phyloP scores from a whole-genome alignment of 2,797 vertebrate species.

The Orestias chungarensis region DNA sequence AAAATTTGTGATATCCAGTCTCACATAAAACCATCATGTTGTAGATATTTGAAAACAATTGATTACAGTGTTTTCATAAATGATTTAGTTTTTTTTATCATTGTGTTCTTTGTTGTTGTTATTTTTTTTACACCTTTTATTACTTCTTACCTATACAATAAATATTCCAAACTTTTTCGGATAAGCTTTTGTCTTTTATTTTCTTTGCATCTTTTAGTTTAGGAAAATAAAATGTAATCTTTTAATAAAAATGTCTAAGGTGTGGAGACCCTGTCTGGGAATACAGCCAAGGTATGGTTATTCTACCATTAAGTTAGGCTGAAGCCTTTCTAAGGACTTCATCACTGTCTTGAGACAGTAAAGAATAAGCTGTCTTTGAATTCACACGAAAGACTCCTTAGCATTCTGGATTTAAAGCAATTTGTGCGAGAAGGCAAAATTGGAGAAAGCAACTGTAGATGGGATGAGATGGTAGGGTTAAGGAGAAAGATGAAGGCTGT shows the following conservation, averaged over 20 bases:
- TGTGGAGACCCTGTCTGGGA: no score
- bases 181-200: not conserved
- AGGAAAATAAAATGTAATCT: not conserved
- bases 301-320: not conserved
- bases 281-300: no score
- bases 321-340: not conserved
- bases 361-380: not conserved
- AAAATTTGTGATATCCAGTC: not conserved
- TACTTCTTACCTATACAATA: not conserved
- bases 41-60: not conserved
- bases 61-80: not conserved
- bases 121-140: not conserved
- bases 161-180: not conserved
- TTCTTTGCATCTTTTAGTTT: not conserved
- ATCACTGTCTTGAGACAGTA: not conserved
- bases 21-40: not conserved
- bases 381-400: not conserved
- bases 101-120: not conserved
- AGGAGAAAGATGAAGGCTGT: conserved; percentile 11
- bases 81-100: not conserved
- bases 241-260: not conserved
- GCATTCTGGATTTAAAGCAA: not conserved
- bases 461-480: conserved; percentile 5
- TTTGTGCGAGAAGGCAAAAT: not conserved
- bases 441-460: not conserved